Evolutionary conservation across 2,888 invertebrate species (phyloP), one percentile per base, ranked within the genome.

Genomic region (Lepidochrysops patricia): DNA sequence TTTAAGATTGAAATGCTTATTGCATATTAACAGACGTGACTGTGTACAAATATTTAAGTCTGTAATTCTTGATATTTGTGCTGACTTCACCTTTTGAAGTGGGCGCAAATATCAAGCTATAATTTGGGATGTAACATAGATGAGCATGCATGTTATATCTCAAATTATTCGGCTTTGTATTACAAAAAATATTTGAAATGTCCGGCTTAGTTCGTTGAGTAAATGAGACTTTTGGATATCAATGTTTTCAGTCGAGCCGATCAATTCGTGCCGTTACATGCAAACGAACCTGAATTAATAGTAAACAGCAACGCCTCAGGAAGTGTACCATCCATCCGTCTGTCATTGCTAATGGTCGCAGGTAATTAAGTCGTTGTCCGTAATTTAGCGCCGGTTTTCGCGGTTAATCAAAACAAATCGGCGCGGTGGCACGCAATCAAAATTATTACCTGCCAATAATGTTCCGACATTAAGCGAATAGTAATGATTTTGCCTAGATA

Each of bases 371-470:
- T 80, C 83, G 76, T 84, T 75, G 68, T 71, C 74, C 77, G 82
- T 82, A 84, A 88, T 88, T 87, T 88, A 87, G 83, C 72, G 82
- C 75, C 78, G 80, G 84, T 85, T 84, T 81, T 82, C 80, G 80
- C 79, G 76, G 77, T 79, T 86, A 86, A 88, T 87, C 85, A 83
- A 85, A 86, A 88, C 79, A 84, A 87, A 88, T 88, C 82, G 85
- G 72, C 71, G 67, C 72, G 71, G 76, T 77, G 79, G 80, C 87
- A 87, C 87, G 87, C 87, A 70, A 85, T 78, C 54, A 54, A 54
- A 54, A 54, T 32, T 15, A 54, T 54, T 54, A 54, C 32, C 29
- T 54, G 54, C 32, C 54, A 54, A 54, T 54, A 54, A 54, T 15
- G 29, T 54, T 54, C 9, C 12, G 19, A 29, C 43, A 43, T 43